These are phyloP conservation scores for Suricata suricatta DNA, from an alignment of 2,113 vertebrate species.

Conservation along the genomic window DNA sequence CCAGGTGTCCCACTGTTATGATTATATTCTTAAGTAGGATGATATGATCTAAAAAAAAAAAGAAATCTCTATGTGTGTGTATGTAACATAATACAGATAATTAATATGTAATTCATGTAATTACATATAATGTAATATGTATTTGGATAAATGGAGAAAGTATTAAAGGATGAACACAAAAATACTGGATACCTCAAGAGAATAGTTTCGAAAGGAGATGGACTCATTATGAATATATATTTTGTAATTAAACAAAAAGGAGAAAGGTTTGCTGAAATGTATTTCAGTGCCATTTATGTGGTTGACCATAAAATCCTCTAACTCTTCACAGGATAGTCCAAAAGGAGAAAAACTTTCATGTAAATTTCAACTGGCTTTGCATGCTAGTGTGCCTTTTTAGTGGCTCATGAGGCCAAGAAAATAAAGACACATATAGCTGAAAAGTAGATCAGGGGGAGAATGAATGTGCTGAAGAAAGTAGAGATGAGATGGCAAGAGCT, in stretches of 20 bases:
- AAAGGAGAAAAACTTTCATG: not conserved
- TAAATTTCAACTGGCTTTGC: not conserved
- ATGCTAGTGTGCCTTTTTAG: not conserved
- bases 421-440: not conserved
- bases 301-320: not conserved
- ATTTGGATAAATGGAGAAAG: not conserved
- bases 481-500: not conserved
- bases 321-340: not conserved
- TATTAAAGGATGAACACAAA: not conserved
- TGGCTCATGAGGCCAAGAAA: not conserved
- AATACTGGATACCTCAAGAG: not conserved
- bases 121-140: not conserved
- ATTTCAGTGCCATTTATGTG: not conserved
- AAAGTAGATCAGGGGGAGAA: not conserved
- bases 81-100: not conserved
- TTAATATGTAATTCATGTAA: not conserved
- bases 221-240: not conserved
- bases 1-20: not conserved
- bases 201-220: not conserved
- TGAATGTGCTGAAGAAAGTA: not conserved
- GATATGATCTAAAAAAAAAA: not conserved
- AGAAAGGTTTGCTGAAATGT: not conserved
- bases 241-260: conserved; percentile 26
- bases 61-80: not conserved
- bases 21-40: not conserved